Evolutionary conservation across 2,888 invertebrate genomes (phyloP).

Genomic region (Pristionchus mayeri): DNA sequence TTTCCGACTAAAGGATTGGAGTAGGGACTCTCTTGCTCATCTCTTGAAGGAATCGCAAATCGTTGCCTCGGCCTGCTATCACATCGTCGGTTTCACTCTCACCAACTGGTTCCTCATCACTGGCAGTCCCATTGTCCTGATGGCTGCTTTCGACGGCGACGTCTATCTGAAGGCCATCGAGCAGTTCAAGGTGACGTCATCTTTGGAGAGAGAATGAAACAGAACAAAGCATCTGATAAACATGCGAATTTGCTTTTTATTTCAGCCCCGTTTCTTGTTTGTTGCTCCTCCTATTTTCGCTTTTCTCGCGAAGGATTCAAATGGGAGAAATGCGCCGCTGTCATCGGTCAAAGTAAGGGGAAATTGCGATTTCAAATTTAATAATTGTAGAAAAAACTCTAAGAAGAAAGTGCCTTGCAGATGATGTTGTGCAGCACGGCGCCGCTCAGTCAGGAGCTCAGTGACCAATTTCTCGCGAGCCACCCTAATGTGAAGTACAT

Average conservation of each 20-base stretch:
- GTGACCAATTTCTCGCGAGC: neutral
- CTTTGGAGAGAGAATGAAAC: too few species aligned
- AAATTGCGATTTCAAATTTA: too few species aligned
- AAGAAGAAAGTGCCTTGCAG: neutral
- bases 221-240: too few species aligned
- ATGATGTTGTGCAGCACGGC: slow-evolving; percentile 27
- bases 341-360: neutral
- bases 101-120: slow-evolving; percentile 7
- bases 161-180: neutral
- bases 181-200: slow-evolving; percentile 22
- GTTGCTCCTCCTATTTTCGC: slow-evolving; percentile 3
- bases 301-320: neutral
- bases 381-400: neutral
- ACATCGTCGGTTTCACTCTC: neutral
- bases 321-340: neutral
- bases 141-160: neutral
- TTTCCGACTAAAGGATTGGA: too few species aligned
- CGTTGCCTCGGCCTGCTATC: neutral
- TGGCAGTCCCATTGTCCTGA: neutral
- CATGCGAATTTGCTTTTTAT: too few species aligned
- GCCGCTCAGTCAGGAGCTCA: neutral
- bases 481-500: slow-evolving; percentile 23
- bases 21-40: too few species aligned
- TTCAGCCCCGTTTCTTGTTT: neutral
- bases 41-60: neutral